Conservation (phyloP, 2,888 invertebrate genomes). For the Tachina lurida region DNA sequence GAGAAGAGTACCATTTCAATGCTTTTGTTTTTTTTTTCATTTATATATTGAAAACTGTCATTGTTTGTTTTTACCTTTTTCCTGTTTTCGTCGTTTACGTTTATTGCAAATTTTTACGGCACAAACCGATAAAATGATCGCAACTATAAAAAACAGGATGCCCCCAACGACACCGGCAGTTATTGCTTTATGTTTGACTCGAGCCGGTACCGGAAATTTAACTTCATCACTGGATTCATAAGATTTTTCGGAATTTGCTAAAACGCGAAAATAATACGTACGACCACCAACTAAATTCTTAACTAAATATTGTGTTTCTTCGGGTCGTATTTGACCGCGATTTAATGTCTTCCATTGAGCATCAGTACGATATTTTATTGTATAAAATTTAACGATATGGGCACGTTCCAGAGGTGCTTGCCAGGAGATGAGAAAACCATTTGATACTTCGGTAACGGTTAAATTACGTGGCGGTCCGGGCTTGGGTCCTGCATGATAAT, state of each 20-base stretch:
- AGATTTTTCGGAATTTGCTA: constrained; percentile 93
- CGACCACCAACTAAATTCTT: constrained; percentile 95
- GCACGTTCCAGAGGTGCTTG: constrained; percentile 92
- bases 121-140: constrained; percentile 97
- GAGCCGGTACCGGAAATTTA: constrained; percentile 93
- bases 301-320: constrained; percentile 95
- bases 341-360: constrained; percentile 94
- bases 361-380: constrained; percentile 95
- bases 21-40: constrained; percentile 66
- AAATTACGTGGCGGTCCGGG: constrained; percentile 96
- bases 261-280: constrained; percentile 95
- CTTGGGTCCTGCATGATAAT: constrained; percentile 91
- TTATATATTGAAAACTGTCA: constrained; percentile 72
- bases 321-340: constrained; percentile 93
- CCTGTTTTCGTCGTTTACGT: constrained; percentile 97
- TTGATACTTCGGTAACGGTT: constrained; percentile 93
- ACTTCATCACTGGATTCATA: constrained; percentile 94
- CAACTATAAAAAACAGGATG: constrained; percentile 98
- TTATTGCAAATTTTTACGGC: constrained; percentile 99
- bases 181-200: constrained; percentile 97
- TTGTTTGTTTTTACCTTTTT: constrained; percentile 90
- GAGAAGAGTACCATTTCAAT: constrained; percentile 73
- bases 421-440: constrained; percentile 96
- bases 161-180: constrained; percentile 98
- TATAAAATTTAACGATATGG: constrained; percentile 93